Percentiles rank a stretch among this genome's conserved stretches.
Evolutionary conservation across 2,797 vertebrate species (phyloP).

Genomic region (Hydrophis major): DNA sequence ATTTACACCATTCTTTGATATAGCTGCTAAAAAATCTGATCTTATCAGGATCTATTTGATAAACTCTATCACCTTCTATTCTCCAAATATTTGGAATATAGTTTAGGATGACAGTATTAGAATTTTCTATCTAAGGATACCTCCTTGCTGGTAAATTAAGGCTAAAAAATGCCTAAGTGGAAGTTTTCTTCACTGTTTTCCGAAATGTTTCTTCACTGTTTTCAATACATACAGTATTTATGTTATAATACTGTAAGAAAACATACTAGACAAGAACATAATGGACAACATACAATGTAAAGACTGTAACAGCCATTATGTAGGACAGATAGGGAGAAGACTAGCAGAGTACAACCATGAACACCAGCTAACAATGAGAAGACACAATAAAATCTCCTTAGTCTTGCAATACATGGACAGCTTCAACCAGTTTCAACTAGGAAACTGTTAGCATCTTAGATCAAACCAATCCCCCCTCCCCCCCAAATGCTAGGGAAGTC

Average conservation of each 20-base stretch:
- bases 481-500: background rate
- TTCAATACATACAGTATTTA: background rate
- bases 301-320: background rate
- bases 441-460: background rate
- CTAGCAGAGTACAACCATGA: background rate
- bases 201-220: background rate
- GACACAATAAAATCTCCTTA: background rate
- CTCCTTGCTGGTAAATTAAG: slow-evolving; percentile 42
- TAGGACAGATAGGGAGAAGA: background rate
- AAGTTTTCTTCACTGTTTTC: slow-evolving; percentile 47
- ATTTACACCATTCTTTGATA: slow-evolving; percentile 26
- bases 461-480: background rate
- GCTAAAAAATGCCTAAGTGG: slow-evolving; percentile 50
- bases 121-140: slow-evolving; percentile 45
- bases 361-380: background rate
- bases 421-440: background rate
- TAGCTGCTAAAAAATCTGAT: slow-evolving; percentile 34
- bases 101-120: slow-evolving; percentile 53
- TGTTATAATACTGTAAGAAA: slow-evolving; percentile 35
- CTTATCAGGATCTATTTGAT: slow-evolving; percentile 46
- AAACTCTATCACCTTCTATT: background rate
- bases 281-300: background rate
- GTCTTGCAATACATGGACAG: background rate
- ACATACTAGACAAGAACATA: slow-evolving; percentile 35
- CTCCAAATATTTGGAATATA: slow-evolving; percentile 12